A percentile compares a stretch with the other conserved stretches of the same genome.
These are phyloP conservation scores for Elanus axillaris DNA, from an alignment of 2,113 vertebrate genomes.

Conservation along the genomic window DNA sequence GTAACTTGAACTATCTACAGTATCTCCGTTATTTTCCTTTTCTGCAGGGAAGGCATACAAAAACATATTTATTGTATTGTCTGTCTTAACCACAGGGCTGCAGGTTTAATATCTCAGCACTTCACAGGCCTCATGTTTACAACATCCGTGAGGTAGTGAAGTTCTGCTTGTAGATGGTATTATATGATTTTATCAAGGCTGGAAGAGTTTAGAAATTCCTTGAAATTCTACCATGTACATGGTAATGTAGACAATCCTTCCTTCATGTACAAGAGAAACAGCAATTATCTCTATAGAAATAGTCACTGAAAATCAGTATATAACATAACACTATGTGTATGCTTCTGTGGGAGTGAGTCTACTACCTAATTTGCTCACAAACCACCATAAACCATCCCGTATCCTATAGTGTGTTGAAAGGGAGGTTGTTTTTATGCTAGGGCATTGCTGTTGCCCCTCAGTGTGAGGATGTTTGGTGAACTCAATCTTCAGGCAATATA, in stretches of 20 bases:
- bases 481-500: neutral
- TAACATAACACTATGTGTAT: neutral
- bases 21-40: neutral
- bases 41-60: neutral
- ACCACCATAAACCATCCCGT: neutral
- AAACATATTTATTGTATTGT: neutral
- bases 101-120: slow-evolving; percentile 5
- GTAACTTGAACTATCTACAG: neutral
- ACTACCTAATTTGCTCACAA: neutral
- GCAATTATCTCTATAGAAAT: neutral
- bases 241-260: neutral
- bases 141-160: neutral
- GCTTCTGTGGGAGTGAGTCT: neutral
- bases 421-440: neutral
- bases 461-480: neutral
- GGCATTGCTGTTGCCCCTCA: neutral
- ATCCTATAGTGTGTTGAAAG: neutral
- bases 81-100: neutral
- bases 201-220: neutral
- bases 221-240: neutral
- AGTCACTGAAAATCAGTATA: neutral
- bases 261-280: neutral
- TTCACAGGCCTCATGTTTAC: slow-evolving; percentile 4
- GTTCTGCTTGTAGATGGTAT: neutral
- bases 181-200: neutral